These are phyloP conservation scores for Sphenopsis melanotis DNA, from an alignment of 2,797 vertebrate species.

Conservation along the genomic window DNA sequence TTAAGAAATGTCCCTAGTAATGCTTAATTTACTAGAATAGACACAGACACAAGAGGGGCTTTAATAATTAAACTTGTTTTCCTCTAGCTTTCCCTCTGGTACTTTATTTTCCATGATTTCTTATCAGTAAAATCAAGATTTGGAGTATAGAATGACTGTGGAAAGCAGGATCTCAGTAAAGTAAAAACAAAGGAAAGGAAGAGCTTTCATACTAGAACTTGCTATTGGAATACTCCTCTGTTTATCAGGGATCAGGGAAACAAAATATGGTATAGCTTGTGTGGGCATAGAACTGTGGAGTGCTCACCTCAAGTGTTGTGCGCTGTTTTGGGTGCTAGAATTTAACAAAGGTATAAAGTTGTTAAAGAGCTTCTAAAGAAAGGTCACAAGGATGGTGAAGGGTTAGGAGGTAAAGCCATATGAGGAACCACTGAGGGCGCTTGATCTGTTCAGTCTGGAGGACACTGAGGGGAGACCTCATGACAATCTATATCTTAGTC, in stretches of 20 bases:
- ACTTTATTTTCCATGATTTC: background rate
- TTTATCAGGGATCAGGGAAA: background rate
- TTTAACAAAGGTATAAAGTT: background rate
- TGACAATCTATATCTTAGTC: background rate
- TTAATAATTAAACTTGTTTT: background rate
- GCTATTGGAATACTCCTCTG: background rate
- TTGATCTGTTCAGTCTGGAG: background rate
- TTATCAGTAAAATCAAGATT: background rate
- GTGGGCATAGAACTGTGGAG: background rate
- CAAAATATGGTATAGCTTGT: background rate
- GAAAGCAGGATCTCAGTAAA: background rate
- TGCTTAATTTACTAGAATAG: background rate
- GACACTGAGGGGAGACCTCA: background rate
- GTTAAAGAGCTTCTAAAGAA: background rate
- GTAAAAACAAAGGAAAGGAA: background rate
- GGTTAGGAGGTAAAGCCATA: rapidly evolving
- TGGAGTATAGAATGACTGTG: background rate
- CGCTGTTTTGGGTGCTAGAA: background rate
- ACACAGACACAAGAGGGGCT: background rate
- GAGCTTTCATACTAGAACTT: background rate
- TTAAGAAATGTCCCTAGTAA: background rate
- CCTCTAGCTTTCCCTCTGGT: background rate
- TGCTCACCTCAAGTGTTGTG: background rate
- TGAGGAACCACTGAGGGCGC: background rate
- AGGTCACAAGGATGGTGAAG: rapidly evolving